Evolutionary conservation across 2,797 vertebrate species (phyloP).

Genomic region (Sebastes nivosus): DNA sequence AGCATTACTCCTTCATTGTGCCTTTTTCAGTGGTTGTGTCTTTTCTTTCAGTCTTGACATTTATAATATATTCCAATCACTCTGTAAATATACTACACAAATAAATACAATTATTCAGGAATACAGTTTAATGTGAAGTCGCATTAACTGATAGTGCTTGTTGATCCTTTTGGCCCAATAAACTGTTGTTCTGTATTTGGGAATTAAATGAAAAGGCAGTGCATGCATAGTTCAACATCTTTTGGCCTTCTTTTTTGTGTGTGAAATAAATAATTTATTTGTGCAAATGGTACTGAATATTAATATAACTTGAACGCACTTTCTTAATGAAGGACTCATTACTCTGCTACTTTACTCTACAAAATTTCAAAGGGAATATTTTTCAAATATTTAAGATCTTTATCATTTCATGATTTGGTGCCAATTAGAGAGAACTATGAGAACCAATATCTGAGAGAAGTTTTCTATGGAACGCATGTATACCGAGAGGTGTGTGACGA

Average conservation of each 20-base stretch:
- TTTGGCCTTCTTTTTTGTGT: conserved; percentile 6
- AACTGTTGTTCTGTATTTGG: background rate
- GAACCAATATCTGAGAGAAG: background rate
- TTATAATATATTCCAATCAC: conserved; percentile 20
- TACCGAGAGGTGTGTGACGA: background rate
- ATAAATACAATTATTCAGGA: conserved; percentile 11
- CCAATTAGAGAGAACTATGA: no score
- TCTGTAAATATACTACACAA: conserved; percentile 32
- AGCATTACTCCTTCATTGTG: conserved; percentile 15
- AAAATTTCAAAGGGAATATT: background rate
- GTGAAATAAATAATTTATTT: conserved; percentile 32
- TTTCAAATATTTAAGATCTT: background rate
- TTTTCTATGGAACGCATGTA: background rate
- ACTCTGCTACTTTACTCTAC: background rate
- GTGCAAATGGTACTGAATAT: conserved; percentile 10
- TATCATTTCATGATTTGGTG: no score
- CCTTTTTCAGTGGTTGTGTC: conserved; percentile 42
- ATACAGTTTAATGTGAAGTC: conserved; percentile 1
- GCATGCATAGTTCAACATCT: background rate
- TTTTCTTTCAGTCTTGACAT: background rate
- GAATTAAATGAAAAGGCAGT: conserved; percentile 6
- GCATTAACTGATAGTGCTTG: conserved; percentile 5
- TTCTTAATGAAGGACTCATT: background rate
- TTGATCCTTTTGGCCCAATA: background rate
- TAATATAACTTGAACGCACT: background rate